These are phyloP conservation scores for Helicoverpa zea DNA, from an alignment of 1,140 invertebrate genomes.

Conservation along the genomic window DNA sequence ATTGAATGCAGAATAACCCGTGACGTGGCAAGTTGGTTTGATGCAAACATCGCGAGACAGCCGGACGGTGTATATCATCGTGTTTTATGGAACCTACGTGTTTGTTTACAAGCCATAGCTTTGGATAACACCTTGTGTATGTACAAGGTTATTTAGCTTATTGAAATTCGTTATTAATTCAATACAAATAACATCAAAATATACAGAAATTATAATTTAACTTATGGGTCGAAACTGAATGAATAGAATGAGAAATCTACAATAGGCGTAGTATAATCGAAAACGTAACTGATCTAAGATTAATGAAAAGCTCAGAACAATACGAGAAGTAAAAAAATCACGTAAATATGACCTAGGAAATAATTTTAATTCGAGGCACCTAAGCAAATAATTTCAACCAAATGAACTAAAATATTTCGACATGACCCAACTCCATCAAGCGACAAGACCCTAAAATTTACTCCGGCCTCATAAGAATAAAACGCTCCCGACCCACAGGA, in stretches of 20 bases:
- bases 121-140: constrained; percentile 17
- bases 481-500: neutral
- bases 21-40: neutral
- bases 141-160: neutral
- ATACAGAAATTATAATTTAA: neutral
- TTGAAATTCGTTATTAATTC: no score
- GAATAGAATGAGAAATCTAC: no score
- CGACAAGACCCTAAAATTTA: neutral
- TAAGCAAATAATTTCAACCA: neutral
- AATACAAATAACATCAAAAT: neutral
- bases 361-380: neutral
- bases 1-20: neutral
- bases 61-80: constrained; percentile 34
- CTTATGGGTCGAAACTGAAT: no score
- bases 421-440: neutral
- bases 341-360: neutral
- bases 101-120: constrained; percentile 12
- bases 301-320: no score
- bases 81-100: constrained; percentile 42
- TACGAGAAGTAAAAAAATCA: no score
- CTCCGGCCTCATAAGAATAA: constrained; percentile 18
- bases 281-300: no score
- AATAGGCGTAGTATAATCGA: no score
- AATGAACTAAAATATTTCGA: constrained; percentile 1
- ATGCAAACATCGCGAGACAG: constrained; percentile 37